Evolutionary conservation across 2,113 vertebrate species (phyloP).

Genomic region (Burhinus oedicnemus): DNA sequence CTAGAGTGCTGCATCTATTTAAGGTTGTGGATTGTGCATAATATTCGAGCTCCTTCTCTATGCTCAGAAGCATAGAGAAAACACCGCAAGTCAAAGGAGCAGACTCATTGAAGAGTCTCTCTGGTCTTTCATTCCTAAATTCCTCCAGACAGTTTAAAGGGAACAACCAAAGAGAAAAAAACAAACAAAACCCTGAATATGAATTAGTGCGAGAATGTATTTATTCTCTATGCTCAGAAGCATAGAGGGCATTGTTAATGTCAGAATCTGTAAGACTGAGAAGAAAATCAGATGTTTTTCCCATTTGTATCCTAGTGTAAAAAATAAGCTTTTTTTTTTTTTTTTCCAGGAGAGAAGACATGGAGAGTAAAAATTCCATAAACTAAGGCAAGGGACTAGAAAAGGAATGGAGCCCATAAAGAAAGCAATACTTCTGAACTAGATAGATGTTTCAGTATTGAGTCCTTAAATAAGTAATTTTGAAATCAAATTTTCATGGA

Average conservation of each 20-base stretch:
- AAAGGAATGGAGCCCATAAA: neutral
- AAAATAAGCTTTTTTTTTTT: neutral
- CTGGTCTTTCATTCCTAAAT: neutral
- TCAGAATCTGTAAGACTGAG: neutral
- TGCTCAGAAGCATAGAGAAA: neutral
- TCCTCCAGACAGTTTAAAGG: neutral
- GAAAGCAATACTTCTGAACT: neutral
- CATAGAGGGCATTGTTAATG: neutral
- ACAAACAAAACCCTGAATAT: neutral
- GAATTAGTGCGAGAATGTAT: neutral
- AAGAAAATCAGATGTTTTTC: neutral
- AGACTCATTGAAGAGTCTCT: neutral
- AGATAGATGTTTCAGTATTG: neutral
- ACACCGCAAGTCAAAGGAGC: neutral
- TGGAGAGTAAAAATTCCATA: neutral
- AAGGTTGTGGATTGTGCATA: neutral
- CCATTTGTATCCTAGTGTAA: neutral
- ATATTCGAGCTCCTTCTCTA: neutral
- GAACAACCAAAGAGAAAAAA: neutral
- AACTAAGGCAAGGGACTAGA: neutral
- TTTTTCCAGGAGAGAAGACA: neutral
- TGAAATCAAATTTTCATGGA: constrained; percentile 28
- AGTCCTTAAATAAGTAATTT: constrained; percentile 37
- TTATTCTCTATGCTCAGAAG: neutral
- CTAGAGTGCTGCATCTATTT: neutral